Base-by-base conservation (phyloP, 2,113 vertebrate genomes). In the Cyprinus carpio region DNA sequence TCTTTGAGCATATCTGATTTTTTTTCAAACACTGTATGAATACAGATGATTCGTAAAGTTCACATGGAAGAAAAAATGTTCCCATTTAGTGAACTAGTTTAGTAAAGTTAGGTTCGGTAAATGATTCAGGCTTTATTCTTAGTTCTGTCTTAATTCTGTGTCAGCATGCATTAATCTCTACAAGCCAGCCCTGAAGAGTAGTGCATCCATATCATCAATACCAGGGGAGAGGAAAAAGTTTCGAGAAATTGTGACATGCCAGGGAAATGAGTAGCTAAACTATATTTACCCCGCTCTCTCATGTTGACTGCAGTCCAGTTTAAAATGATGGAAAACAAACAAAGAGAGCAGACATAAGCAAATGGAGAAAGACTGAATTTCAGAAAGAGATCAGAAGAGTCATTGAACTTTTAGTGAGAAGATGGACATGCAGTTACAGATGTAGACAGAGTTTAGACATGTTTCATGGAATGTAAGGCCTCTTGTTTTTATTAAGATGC, bases 261-360 rank as follows among this genome's bases (percentile, higher is more conserved):
- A 86, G 86, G 85, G 91, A 92, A 91, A 92, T 90, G 90, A 94
- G 90, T 80, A 91, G 87, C 92, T 93, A 89, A 91, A 90, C 92
- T 89, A 87, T 95, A 95, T 95, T 96, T 97, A 99, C 97, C 98
- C 94, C 95, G 95, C 93, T 97, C 93, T 93, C 95, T 96, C 90
- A 95, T 92, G 95, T 97, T 96, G 95, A 95, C 98, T 99, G 96
- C 94, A 93, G 93, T 94, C 95, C 92, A 94, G 85, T 90, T 92
- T 85, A 84, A 87, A 93, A 94, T 93, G 93, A 93, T 85, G 91
- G 88, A 92, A 92, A 92, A 91, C 88, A 90, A 85, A 94, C 92
- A 89, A 89, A 92, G 92, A 92, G 94, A 91, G 86, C 92, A 94
- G 93, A 95, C 93, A 93, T 92, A 93, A 93, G 93, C 92, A 97